Evolutionary conservation across 1,140 invertebrate genomes (phyloP), one percentile per base, ranked within the genome.

Genomic region (Leptinotarsa texana): DNA sequence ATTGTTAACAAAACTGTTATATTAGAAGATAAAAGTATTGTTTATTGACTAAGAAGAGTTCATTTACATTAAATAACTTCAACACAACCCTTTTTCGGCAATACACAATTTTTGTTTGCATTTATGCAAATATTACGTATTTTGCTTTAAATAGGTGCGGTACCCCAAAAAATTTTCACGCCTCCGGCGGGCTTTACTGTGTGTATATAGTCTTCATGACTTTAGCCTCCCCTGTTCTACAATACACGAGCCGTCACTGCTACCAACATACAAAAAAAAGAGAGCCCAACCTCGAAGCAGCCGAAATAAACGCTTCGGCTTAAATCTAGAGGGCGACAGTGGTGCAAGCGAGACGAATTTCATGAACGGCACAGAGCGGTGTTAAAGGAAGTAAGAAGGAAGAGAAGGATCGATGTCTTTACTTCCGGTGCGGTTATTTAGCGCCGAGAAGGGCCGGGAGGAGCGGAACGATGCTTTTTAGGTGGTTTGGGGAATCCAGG

Each of bases 371-470:
- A 57, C 51, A 57, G 6, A 33, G 51, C 51, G 51, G 51, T 57
- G 51, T 57, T 57, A 15, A 57, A 57, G 51, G 51, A 57, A 57
- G 51, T 57, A 57, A 4, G 69, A 62, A 62, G 57, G 57, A 61
- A 72, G 49, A 57, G 57, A 57, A 24, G 57, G 69, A 72, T 72
- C 69, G 69, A 72, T 72, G 69, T 72, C 69, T 72, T 72, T 72
- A 72, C 69, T 72, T 72, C 69, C 69, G 69, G 69, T 72, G 49
- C 57, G 69, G 69, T 72, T 61, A 42, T 72, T 72, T 72, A 72
- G 69, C 21, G 24, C 22, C 68, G 33, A 49, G 42, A n/a, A 42
- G 33, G 17, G 21, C n/a, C 24, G 33, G n/a, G 13, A n/a, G 33
- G 48, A 65, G 15, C 21, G 21, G 24, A 65, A 21, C 63, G 63